Percentiles rank a stretch among this genome's conserved stretches.
Conservation (phyloP, 2,113 vertebrate species). For the Hiodon alosoides region DNA sequence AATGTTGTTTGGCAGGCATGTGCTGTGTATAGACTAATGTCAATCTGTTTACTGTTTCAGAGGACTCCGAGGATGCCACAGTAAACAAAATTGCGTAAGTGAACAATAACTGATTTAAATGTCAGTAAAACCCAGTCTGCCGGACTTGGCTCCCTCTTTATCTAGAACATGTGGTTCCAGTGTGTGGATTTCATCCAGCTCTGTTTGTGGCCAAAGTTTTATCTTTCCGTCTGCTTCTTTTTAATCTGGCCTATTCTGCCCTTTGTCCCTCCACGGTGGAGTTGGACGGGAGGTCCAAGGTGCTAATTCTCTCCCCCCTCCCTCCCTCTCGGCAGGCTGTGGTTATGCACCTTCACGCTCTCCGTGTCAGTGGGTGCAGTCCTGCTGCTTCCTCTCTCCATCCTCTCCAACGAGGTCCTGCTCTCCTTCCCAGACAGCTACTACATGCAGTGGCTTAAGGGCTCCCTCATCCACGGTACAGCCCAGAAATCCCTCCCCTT, state of each 20-base stretch:
- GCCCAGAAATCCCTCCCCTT: neutral
- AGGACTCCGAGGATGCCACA: conserved; percentile 85
- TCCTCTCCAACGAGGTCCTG: conserved; percentile 93
- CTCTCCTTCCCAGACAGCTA: conserved; percentile 90
- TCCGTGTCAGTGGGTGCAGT: conserved; percentile 87
- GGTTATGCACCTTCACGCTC: conserved; percentile 93
- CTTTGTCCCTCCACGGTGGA: conserved; percentile 15
- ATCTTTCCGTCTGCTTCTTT: no score
- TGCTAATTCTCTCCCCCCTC: neutral
- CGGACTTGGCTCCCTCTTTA: neutral
- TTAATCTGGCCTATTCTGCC: neutral
- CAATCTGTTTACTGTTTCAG: conserved; percentile 52
- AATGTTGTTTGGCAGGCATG: neutral
- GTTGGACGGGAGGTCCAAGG: no score
- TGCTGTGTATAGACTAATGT: neutral
- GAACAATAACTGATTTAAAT: neutral
- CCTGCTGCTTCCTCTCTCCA: conserved; percentile 92
- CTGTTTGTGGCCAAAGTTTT: neutral
- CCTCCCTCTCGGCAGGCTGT: conserved; percentile 60
- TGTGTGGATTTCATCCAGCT: neutral
- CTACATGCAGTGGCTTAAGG: conserved; percentile 98
- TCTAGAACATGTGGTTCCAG: neutral
- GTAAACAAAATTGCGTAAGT: conserved; percentile 98
- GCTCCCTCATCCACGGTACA: conserved; percentile 87
- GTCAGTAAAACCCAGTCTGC: neutral